A percentile compares a stretch with the other conserved stretches of the same genome.
These are phyloP conservation scores for Microctenopoma stevenorrisi DNA, from an alignment of 2,797 vertebrate genomes.

Conservation along the genomic window DNA sequence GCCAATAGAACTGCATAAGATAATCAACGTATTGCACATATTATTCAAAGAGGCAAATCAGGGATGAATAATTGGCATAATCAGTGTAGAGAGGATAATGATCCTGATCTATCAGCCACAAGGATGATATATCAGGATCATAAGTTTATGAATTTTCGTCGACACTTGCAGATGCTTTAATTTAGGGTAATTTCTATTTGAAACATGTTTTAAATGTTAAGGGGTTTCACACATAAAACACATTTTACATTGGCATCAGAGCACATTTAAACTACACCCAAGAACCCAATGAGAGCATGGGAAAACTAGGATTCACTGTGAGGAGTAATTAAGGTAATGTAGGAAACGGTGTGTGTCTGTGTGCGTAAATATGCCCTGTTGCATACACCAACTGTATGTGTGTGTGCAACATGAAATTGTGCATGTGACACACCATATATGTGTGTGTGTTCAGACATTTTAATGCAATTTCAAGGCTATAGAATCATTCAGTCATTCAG, in stretches of 20 bases:
- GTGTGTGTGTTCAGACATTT: neutral
- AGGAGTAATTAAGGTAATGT: neutral
- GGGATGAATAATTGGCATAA: constrained; percentile 3
- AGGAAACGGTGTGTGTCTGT: constrained; percentile 5
- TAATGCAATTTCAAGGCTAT: constrained; percentile 11
- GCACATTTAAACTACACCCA: no score
- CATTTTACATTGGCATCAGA: neutral
- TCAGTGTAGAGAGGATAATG: neutral
- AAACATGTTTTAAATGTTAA: neutral
- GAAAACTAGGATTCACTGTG: neutral
- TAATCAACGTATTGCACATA: neutral
- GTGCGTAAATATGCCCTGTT: neutral
- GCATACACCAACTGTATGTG: neutral
- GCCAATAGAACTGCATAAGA: neutral
- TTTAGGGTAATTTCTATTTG: neutral
- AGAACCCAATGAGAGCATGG: neutral
- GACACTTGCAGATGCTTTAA: neutral
- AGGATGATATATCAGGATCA: no score
- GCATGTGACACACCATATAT: neutral
- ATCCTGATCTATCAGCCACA: neutral
- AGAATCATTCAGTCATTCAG: constrained; percentile 4
- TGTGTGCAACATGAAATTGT: neutral
- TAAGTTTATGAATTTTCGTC: no score
- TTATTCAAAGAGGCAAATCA: neutral
- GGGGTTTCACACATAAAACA: neutral